Evolutionary conservation across 2,113 vertebrate species (phyloP).

Genomic region (Vimba vimba): DNA sequence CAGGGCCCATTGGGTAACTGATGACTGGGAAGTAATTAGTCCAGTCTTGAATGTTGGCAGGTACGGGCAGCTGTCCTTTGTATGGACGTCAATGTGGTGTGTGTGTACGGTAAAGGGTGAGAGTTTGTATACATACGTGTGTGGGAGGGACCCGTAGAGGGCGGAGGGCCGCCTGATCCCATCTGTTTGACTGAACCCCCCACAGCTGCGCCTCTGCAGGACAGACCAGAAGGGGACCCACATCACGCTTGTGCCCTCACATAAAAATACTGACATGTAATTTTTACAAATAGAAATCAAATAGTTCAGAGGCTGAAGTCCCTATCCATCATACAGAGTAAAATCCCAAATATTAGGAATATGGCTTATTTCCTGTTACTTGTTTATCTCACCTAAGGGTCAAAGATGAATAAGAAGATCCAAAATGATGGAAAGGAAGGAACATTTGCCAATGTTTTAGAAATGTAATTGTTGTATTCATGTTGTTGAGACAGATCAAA

Average conservation of each 20-base stretch:
- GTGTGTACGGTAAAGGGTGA: constrained; percentile 31
- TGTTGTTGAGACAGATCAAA: not conserved
- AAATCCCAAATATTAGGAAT: not conserved
- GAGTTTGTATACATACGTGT: constrained; percentile 27
- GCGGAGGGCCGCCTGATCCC: constrained; percentile 53
- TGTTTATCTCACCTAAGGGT: not conserved
- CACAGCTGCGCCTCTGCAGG: constrained; percentile 45
- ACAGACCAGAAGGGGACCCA: constrained; percentile 1
- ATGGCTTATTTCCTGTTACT: not conserved
- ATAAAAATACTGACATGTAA: not conserved
- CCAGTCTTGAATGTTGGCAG: constrained; percentile 64
- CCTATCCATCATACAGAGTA: not conserved
- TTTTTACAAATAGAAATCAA: constrained; percentile 4
- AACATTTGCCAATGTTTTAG: not conserved
- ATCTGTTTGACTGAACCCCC: constrained; percentile 59
- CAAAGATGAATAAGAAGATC: not conserved
- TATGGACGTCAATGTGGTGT: constrained; percentile 52
- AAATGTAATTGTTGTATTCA: not conserved
- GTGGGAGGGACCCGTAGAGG: constrained; percentile 35
- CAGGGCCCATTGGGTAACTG: constrained; percentile 60
- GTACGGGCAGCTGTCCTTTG: constrained; percentile 65
- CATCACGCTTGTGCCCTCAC: not conserved
- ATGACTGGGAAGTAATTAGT: constrained; percentile 68
- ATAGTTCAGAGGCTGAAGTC: not conserved
- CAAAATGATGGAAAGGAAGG: not conserved